Evolutionary conservation across 2,888 invertebrate species (phyloP), one percentile per base, ranked within the genome.

Genomic region (Ectobius pallidus): DNA sequence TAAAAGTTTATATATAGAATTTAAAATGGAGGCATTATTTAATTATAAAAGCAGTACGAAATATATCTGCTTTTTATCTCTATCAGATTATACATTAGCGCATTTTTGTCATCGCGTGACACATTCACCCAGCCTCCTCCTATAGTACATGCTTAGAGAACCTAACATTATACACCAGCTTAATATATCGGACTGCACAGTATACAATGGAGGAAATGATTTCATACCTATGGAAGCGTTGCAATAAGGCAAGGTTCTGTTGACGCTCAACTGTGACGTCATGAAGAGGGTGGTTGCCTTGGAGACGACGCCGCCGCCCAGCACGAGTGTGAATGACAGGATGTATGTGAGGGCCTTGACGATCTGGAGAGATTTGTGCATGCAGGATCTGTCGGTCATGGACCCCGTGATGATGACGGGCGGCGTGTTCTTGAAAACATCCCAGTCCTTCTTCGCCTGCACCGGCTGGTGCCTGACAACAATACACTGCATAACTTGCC

Each of bases 381-480:
- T 86, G 83, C 94, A 95, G 83, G 90, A 90, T 84, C 95, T 94
- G 81, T 91, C 93, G 78, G 93, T 94, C 89, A 93, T 93, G 69
- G 95, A 95, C 77, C 94, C 94, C 78, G 92, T 92, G 84, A 94
- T 94, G 84, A 91, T 90, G 84, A 95, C 94, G 78, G 91, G 91
- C 11, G 97, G 96, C 78, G 96, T 92, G 83, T 95, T 92, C 81
- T 96, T 87, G 86, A 97, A 97, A 74, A 97, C 96, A 88, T 97
- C 97, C 97, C 97, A 97, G 90, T 92, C 93, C 91, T 95, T 95
- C 79, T 93, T 93, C 83, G 94, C 94, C 81, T 91, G 91, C 78
- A 49, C 68, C 1, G 71, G 70, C 46, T 70, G 75, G 42, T 70
- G 73, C 14, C 75, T 76, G 67, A 9, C 61, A 58, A 25, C 7